Percentiles rank a stretch among this genome's conserved stretches.
Conservation (phyloP, 2,113 vertebrate genomes). For the Calonectris borealis region DNA sequence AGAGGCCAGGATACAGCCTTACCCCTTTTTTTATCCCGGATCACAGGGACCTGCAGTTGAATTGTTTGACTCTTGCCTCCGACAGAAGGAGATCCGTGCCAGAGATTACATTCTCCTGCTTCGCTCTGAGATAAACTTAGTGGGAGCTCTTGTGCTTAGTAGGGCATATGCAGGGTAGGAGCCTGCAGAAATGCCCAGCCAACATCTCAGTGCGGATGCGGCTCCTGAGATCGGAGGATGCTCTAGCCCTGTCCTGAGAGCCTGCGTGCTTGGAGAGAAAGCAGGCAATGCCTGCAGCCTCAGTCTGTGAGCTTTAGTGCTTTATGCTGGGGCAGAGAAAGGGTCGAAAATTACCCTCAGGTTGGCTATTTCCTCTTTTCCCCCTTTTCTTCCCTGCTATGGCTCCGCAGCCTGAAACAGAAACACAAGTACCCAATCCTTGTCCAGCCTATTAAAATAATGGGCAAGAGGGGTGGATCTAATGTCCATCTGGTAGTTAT, state of each 20-base stretch:
- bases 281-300: not conserved
- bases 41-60: not conserved
- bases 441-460: conserved; percentile 24
- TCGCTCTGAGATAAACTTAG: not conserved
- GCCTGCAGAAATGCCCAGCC: not conserved
- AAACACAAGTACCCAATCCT: conserved; percentile 4
- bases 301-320: not conserved
- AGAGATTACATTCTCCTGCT: not conserved
- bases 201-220: not conserved
- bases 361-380: not conserved
- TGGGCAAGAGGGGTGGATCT: conserved; percentile 23
- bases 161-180: not conserved
- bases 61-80: not conserved
- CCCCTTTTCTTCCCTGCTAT: not conserved
- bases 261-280: not conserved
- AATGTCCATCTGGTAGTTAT: conserved; percentile 73
- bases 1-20: not conserved
- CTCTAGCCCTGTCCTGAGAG: not conserved
- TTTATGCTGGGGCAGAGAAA: not conserved
- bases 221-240: not conserved
- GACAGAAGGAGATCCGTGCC: not conserved
- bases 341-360: not conserved
- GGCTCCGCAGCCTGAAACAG: conserved; percentile 10
- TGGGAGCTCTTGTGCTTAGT: not conserved
- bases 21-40: not conserved